A percentile compares a stretch with the other conserved stretches of the same genome.
Evolutionary conservation across 2,888 invertebrate species (phyloP).

Genomic region (Drosophila lacicola): DNA sequence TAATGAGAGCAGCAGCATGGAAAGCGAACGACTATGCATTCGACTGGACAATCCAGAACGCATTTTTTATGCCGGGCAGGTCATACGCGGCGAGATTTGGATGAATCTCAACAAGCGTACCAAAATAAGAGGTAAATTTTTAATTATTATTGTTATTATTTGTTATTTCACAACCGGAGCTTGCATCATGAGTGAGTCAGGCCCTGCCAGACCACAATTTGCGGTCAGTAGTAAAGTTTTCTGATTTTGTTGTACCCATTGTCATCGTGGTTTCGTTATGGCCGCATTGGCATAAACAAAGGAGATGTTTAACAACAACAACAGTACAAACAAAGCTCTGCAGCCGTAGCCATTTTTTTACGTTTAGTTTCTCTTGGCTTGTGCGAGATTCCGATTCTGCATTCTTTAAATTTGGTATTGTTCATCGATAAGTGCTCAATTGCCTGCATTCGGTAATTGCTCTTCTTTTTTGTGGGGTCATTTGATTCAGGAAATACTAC

Average conservation of each 20-base stretch:
- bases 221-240: constrained; percentile 40
- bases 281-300: constrained; percentile 74
- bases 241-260: constrained; percentile 39
- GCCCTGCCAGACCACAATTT: constrained; percentile 11
- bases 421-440: constrained; percentile 70
- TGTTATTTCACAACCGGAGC: constrained; percentile 34
- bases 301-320: constrained; percentile 51
- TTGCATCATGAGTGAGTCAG: constrained; percentile 66
- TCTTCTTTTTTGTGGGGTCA: constrained; percentile 52
- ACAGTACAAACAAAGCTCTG: constrained; percentile 17
- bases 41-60: constrained; percentile 83
- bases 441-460: constrained; percentile 47
- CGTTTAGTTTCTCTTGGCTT: constrained; percentile 3
- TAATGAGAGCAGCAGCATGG: constrained; percentile 72
- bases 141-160: constrained; percentile 22
- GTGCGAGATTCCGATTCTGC: constrained; percentile 27
- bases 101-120: constrained; percentile 83
- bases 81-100: constrained; percentile 83
- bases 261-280: constrained; percentile 61
- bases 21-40: constrained; percentile 83
- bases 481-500: constrained; percentile 72
- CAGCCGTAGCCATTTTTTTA: constrained; percentile 40
- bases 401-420: constrained; percentile 58
- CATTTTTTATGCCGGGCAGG: constrained; percentile 83
- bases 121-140: constrained; percentile 83